Base-by-base conservation (phyloP, 2,888 invertebrate species). In the Cryptocephalus moraei region DNA sequence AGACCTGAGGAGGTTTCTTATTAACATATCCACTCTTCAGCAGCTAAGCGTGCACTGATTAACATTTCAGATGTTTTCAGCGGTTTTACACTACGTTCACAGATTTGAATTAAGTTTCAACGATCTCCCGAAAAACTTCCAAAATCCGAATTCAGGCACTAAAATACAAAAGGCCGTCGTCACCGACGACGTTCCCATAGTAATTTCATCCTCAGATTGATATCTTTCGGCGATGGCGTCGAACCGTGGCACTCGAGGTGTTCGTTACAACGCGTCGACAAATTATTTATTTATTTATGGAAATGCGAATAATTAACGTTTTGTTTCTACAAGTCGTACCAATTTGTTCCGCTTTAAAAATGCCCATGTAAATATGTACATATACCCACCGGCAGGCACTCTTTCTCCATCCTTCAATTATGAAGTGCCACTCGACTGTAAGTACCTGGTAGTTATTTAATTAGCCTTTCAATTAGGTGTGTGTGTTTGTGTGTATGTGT, bases 271-370 rank as follows among this genome's bases (percentile, higher is more conserved):
- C 46, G 44, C 54, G 55, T 56, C 55, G 42, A n/a, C 9, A 31
- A 36, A 36, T 22, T 42, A 42, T 42, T 42, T 42, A 59, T 60
- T 60, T 60, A 61, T 61, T 61, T 61, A 61, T 61, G 61, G 55
- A 56, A 59, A 61, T 61, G 45, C 48, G 44, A 50, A 46, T 55
- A 55, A 55, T 55, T 57, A 55, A 53, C 50, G 50, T 53, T 56
- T 57, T 59, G 58, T 58, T 61, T 56, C 54, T 57, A 54, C 56
- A 56, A 56, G 46, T 56, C 48, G 46, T 31, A 43, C 46, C 58
- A 56, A 62, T 62, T 63, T 61, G 63, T 62, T 62, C 56, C 61
- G 58, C 54, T 52, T 55, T 49, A 53, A 48, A 58, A 55, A 55
- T 57, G 52, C 49, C 52, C 60, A 60, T 58, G 57, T 57, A 60